Evolutionary conservation across 2,113 vertebrate species (phyloP).

Genomic region (Apus apus): DNA sequence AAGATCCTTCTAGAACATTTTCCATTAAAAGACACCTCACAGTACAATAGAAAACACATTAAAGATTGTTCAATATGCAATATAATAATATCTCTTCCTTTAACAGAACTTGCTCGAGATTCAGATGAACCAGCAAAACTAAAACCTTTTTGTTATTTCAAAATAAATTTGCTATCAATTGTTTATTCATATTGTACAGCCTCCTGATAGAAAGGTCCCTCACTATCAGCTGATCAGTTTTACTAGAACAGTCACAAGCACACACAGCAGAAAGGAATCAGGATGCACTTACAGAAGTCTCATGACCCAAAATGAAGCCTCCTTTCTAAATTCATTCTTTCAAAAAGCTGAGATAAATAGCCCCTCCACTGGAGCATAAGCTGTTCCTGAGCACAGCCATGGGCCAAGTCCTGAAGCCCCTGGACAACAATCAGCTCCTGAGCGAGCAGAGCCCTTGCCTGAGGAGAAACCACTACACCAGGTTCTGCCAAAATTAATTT

Average conservation of each 20-base stretch:
- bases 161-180: not conserved
- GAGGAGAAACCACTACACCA: accelerated
- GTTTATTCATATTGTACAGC: not conserved
- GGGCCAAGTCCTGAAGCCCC: accelerated
- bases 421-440: too few relatives aligned
- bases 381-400: accelerated
- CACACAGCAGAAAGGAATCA: not conserved
- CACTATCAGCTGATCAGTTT: not conserved
- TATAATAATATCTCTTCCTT: not conserved
- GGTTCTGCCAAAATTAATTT: not conserved
- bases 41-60: not conserved
- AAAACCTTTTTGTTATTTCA: not conserved
- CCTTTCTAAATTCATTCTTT: not conserved
- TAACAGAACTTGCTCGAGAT: not conserved
- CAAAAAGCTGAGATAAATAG: not conserved
- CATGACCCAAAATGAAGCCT: not conserved
- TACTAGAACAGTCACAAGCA: not conserved
- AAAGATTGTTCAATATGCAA: not conserved
- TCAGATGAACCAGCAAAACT: not conserved
- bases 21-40: not conserved
- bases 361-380: accelerated
- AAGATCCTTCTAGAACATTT: not conserved
- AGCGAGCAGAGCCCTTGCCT: accelerated
- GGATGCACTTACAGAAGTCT: not conserved
- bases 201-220: not conserved